These are phyloP conservation scores for Lates calcarifer DNA, from an alignment of 2,113 vertebrate species.

Conservation along the genomic window DNA sequence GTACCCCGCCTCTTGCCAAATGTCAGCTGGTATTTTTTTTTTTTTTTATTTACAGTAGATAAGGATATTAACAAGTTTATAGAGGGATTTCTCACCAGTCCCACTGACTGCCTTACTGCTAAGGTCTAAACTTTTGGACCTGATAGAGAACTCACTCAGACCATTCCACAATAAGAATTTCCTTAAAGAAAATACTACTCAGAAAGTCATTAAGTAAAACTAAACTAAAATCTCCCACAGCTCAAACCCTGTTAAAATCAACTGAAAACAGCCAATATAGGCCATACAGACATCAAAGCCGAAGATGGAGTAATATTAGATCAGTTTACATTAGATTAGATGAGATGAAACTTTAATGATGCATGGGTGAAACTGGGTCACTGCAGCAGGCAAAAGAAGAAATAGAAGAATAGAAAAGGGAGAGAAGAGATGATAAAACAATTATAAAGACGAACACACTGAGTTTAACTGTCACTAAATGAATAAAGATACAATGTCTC, in stretches of 20 bases:
- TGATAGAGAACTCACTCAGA: neutral
- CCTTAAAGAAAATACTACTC: too few relatives aligned
- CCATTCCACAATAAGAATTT: neutral
- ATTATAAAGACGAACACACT: neutral
- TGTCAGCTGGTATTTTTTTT: too few relatives aligned
- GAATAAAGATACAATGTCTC: neutral
- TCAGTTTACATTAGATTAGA: slow-evolving; percentile 25
- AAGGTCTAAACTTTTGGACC: neutral
- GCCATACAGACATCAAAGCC: slow-evolving; percentile 21
- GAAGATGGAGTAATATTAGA: slow-evolving; percentile 35
- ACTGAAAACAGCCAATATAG: neutral
- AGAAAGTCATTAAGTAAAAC: neutral
- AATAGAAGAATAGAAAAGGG: neutral
- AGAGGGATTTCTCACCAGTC: neutral
- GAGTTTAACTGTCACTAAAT: neutral
- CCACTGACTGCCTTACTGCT: neutral
- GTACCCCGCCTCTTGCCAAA: too few relatives aligned
- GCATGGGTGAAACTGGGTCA: slow-evolving; percentile 45
- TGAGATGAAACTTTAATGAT: slow-evolving; percentile 49
- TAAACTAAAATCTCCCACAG: neutral
- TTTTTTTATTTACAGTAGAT: neutral
- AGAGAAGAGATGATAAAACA: neutral
- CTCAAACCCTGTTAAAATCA: neutral
- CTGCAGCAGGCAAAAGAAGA: slow-evolving; percentile 3
- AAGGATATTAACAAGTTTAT: neutral